A percentile compares a stretch with the other conserved stretches of the same genome.
These are phyloP conservation scores for Oncorhynchus kisutch DNA, from an alignment of 2,113 vertebrate genomes.

Conservation along the genomic window DNA sequence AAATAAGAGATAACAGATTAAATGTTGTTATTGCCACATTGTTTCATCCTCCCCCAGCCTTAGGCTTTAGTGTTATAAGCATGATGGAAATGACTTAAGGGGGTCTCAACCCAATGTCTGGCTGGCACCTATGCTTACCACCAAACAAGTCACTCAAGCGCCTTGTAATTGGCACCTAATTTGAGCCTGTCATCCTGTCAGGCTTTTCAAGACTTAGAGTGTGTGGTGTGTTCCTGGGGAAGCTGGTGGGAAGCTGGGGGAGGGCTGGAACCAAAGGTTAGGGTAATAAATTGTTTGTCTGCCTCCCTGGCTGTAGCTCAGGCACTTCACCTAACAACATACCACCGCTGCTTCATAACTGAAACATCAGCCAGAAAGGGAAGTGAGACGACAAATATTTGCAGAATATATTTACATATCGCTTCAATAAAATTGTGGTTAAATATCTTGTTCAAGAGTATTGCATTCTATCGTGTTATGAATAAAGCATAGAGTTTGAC, in stretches of 20 bases:
- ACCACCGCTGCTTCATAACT: background rate
- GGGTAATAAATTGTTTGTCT: constrained; percentile 5
- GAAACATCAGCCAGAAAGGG: background rate
- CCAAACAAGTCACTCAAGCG: constrained; percentile 62
- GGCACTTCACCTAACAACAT: background rate
- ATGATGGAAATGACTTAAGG: constrained; percentile 63
- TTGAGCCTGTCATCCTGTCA: constrained; percentile 57
- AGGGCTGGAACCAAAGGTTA: background rate
- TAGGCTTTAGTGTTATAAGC: constrained; percentile 22
- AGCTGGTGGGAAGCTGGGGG: background rate
- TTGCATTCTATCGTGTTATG: no score
- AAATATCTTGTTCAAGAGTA: no score
- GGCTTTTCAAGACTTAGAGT: constrained; percentile 42
- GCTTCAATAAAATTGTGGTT: background rate
- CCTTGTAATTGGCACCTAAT: constrained; percentile 66
- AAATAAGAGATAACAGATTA: constrained; percentile 23
- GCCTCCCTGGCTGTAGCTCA: background rate
- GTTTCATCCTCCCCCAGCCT: constrained; percentile 39
- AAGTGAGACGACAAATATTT: background rate
- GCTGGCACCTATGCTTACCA: constrained; percentile 52
- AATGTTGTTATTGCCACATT: constrained; percentile 30
- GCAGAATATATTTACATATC: background rate
- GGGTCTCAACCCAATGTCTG: constrained; percentile 66
- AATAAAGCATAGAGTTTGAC: no score
- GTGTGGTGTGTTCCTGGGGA: background rate